Evolutionary conservation across 2,888 invertebrate species (phyloP).

Genomic region (Eledona agricola): DNA sequence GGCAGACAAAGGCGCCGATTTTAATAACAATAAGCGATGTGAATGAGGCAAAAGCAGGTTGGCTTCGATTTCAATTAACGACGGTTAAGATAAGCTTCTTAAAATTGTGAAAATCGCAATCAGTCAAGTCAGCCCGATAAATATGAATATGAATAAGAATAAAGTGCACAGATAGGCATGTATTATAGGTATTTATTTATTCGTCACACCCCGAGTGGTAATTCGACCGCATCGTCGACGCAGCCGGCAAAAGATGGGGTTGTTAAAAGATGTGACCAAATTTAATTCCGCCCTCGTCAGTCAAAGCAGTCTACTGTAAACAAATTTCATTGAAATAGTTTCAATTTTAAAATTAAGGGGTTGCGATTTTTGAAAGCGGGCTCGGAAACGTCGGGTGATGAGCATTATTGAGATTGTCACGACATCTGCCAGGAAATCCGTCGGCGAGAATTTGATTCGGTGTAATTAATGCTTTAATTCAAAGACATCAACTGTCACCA

Average conservation of each 20-base stretch:
- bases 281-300: constrained; percentile 60
- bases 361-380: constrained; percentile 57
- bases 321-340: constrained; percentile 62
- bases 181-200: constrained; percentile 36
- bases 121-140: constrained; percentile 45
- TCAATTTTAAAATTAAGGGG: constrained; percentile 60
- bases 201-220: constrained; percentile 45
- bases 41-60: constrained; percentile 41
- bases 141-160: constrained; percentile 45
- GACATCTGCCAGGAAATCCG: constrained; percentile 63
- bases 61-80: constrained; percentile 51
- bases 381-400: constrained; percentile 60
- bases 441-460: constrained; percentile 58
- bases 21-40: constrained; percentile 45
- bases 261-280: constrained; percentile 58
- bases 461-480: constrained; percentile 60
- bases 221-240: constrained; percentile 53
- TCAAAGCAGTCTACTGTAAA: constrained; percentile 61
- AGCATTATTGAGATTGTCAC: constrained; percentile 58
- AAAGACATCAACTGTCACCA: constrained; percentile 50
- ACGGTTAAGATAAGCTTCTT: constrained; percentile 52
- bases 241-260: constrained; percentile 56
- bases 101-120: constrained; percentile 49
- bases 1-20: constrained; percentile 45
- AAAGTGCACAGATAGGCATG: constrained; percentile 43